A percentile compares a stretch with the other conserved stretches of the same genome.
Conservation (phyloP, 2,113 vertebrate species). For the Protobothrops flavoviridis region DNA sequence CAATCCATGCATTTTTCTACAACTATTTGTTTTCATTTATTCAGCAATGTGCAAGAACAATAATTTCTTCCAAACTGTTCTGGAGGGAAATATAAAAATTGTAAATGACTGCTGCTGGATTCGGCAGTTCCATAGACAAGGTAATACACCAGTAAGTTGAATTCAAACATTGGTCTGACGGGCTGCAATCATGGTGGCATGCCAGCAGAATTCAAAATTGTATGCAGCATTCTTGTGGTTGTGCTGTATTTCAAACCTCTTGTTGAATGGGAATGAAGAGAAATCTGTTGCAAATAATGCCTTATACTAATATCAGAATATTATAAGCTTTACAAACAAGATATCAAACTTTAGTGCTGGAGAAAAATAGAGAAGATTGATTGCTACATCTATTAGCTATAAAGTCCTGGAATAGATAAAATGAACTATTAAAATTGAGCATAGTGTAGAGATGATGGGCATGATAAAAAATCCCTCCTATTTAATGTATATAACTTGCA, state of each 20-base stretch:
- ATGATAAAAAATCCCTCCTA: neutral
- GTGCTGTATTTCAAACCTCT: neutral
- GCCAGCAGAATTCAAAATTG: neutral
- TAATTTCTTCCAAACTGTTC: neutral
- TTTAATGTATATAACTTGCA: neutral
- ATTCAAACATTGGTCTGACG: neutral
- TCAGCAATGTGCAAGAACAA: neutral
- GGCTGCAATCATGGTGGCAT: neutral
- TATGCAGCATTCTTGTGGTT: neutral
- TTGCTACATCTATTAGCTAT: neutral
- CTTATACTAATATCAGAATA: neutral
- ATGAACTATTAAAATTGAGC: neutral
- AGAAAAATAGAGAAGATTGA: neutral
- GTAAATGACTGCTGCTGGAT: neutral
- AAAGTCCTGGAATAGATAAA: neutral
- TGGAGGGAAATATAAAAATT: neutral
- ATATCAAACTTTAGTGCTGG: neutral
- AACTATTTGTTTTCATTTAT: neutral
- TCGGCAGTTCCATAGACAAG: neutral
- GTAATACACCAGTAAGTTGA: neutral
- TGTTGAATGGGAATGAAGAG: neutral
- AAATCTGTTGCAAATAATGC: neutral
- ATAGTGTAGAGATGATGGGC: neutral
- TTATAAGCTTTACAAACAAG: neutral
- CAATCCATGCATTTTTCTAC: neutral